These are phyloP conservation scores for Sphaeridia pumilis DNA, from an alignment of 2,888 invertebrate species.

Conservation along the genomic window DNA sequence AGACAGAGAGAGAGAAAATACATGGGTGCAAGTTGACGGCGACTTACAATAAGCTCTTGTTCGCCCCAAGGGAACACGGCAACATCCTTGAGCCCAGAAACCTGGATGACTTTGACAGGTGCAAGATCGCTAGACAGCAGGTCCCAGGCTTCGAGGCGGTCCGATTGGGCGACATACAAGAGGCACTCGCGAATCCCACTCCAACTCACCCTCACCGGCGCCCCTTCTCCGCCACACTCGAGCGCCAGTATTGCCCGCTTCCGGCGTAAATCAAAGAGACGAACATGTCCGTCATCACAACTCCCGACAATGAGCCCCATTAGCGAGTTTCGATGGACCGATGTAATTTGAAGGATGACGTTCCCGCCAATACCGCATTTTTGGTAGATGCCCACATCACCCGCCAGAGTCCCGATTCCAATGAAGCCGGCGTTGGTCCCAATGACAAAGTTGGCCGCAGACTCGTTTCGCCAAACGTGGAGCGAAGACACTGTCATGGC, in stretches of 20 bases:
- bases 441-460: constrained; percentile 9
- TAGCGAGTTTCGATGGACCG: constrained; percentile 10
- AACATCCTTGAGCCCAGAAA: constrained; percentile 23
- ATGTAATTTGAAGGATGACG: constrained; percentile 10
- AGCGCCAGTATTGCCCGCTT: constrained; percentile 22
- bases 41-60: constrained; percentile 13
- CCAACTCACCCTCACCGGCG: constrained; percentile 24
- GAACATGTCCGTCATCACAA: constrained; percentile 25
- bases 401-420: constrained; percentile 12
- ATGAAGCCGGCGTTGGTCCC: constrained; percentile 16
- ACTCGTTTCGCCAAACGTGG: constrained; percentile 12
- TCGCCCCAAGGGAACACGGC: constrained; percentile 11
- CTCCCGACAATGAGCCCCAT: constrained; percentile 17
- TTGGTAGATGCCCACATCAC: constrained; percentile 8
- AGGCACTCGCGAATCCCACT: constrained; percentile 23
- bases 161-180: constrained; percentile 24
- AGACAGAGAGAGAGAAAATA: too few relatives aligned
- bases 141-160: constrained; percentile 27
- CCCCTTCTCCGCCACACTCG: constrained; percentile 16
- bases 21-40: too few relatives aligned
- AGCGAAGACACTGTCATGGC: constrained; percentile 6
- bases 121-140: constrained; percentile 24
- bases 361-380: constrained; percentile 12
- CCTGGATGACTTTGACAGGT: constrained; percentile 27
- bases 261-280: constrained; percentile 24